Evolutionary conservation across 1,140 invertebrate genomes (phyloP), one percentile per base, ranked within the genome.

Genomic region (Drosophila rhopaloa): DNA sequence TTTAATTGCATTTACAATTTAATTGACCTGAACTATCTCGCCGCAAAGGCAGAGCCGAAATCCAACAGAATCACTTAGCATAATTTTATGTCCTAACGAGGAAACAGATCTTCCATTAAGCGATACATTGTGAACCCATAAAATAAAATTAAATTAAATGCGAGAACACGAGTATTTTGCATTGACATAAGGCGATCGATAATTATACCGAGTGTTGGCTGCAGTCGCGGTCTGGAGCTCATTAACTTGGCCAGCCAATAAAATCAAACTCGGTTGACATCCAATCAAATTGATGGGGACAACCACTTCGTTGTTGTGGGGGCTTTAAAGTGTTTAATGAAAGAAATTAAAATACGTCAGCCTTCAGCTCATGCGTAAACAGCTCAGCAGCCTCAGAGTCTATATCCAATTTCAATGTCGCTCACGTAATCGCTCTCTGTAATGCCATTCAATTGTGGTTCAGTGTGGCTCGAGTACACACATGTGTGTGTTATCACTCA

Each of bases 1-100:
- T 88, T 88, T 83, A 76, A 85, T 85, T 76, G 71, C 70, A 73
- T 88, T 88, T 88, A 88, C 83, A 88, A 83, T 83, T 88, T 83
- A 86, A 86, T 86, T 82, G 50, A 48, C 43, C 62, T 56, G 55
- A 46, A 43, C 53, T 66, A 50, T 48, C 46, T 11, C n/a, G 24
- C 27, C 29, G 24, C 35, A 29, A n/a, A 32, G 32, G 13, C 47
- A 48, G 10, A 11, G 40, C 59, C 51, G 5, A 74, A 76, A 56
- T 32, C 54, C 19, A 29, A n/a, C 11, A 67, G 44, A 71, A 62
- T 41, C 38, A 48, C 40, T 61, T 62, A 43, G 50, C 50, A 62
- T 48, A 50, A 74, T 48, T 48, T 50, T 44, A 29, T 27, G 41
- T 19, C 24, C 29, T 70, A 43, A 75, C 56, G 71, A 75, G 72